Evolutionary conservation across 2,797 vertebrate genomes (phyloP), one percentile per base, ranked within the genome.

Genomic region (Pteronotus mesoamericanus): DNA sequence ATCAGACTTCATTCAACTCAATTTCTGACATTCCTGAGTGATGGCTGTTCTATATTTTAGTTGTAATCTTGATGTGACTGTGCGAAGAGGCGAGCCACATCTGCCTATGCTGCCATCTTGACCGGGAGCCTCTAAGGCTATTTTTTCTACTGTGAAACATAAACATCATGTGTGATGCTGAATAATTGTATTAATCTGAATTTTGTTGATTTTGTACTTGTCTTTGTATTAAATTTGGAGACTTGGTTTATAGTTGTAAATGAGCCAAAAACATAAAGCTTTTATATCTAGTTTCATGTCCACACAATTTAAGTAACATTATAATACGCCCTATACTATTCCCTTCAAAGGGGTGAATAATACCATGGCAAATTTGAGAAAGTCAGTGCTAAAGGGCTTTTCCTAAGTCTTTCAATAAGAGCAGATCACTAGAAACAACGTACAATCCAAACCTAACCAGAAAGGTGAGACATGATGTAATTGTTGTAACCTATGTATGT

Each of bases 171-270:
- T 84, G 66, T 84, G 84, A 85, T 57, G 89, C 15, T 83, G 53
- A 96, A 83, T 77, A 95, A 96, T 0, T 94, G 4, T 80, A 90
- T 83, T 90, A 78, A 91, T 68, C 86, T 96, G 44, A 71, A 87
- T 92, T 89, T 72, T 86, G 10, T 53, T 77, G 48, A 78, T 75
- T 94, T 66, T 92, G 55, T 89, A 80, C 57, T 75, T 91, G 24
- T 71, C 69, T 83, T 94, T 85, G 42, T 77, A 94, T 79, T 95
- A 96, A 94, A 87, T 84, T 77, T 93, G 48, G 46, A 97, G 55
- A 74, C 61, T 84, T 89, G 87, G 51, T 69, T 95, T 94, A 93
- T 34, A 82, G 46, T 79, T 72, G 18, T 71, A 92, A 71, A 83
- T 55, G 44, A 93, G 29, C 8, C 59, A 51, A 72, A 89, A 86